Base-by-base conservation (phyloP, 2,888 invertebrate genomes). In the Kryphioiulus occultus region DNA sequence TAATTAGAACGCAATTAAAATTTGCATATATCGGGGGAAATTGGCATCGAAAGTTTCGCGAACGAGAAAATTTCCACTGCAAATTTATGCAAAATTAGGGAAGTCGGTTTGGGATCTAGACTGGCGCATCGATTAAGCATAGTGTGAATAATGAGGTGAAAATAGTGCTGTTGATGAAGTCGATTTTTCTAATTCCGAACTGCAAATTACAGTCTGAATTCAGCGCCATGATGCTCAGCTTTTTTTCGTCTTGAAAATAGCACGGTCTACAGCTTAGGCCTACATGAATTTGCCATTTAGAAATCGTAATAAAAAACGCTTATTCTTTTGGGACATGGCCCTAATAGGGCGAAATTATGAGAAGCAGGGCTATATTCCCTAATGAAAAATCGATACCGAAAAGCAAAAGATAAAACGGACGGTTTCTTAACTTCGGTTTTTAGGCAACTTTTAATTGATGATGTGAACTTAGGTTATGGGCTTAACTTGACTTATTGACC, bases 1-100 rank as follows among this genome's bases (percentile, higher is more conserved):
- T 86, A 86, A 86, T 86, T 86, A 86, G 86, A 86, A 86, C 78
- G 59, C 86, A 59, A 86, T 86, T 86, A 86, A 86, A 86, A 86
- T 86, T 86, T 86, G 86, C 86, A 86, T 86, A 78, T 86, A 39
- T 86, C 59, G 15, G n/a, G 35, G 86, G 59, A 47, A 86, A 53
- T 85, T 85, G 85, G 15, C 78, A 32, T 78, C 78, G 78, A 78
- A 78, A 78, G 30, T 30, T 78, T 44, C 17, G 78, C 78, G 30
- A 78, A 68, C 22, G 26, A 2, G 22, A 68, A 68, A 78, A 30
- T 78, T 35, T 30, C 26, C 30, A 30, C 78, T 78, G 26, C 78
- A 78, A 78, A 78, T 78, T 78, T 78, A 78, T 78, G 78, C 78
- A 78, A 78, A 78, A 78, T 78, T n/a, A n/a, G 78, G 15, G 78